A percentile compares a stretch with the other conserved stretches of the same genome.
phyloP scores from a whole-genome alignment of 2,797 vertebrate species.

The Pantherophis vulpinus region DNA sequence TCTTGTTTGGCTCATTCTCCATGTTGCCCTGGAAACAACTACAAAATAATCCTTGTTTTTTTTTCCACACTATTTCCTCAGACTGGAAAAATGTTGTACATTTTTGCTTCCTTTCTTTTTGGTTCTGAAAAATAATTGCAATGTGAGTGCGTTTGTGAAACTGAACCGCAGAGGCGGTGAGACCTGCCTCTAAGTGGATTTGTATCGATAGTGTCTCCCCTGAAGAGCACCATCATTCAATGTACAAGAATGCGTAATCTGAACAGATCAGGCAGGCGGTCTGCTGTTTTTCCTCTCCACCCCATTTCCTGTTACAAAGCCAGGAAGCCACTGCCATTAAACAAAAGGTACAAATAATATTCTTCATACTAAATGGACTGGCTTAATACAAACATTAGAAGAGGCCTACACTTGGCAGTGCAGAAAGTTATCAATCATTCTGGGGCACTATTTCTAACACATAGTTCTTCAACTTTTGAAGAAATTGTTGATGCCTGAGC shows the following conservation, averaged over 20 bases:
- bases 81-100: constrained; percentile 23
- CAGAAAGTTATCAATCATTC: constrained; percentile 20
- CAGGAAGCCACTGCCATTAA: constrained; percentile 64
- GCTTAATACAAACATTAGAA: constrained; percentile 4
- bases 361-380: constrained; percentile 41
- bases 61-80: constrained; percentile 61
- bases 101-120: background rate
- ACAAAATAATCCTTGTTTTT: constrained; percentile 63
- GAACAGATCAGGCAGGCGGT: constrained; percentile 21
- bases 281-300: constrained; percentile 57
- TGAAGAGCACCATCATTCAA: background rate
- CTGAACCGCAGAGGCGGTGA: background rate
- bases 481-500: background rate
- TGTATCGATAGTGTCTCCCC: background rate
- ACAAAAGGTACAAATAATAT: constrained; percentile 37
- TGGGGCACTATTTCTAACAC: background rate
- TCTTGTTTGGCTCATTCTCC: constrained; percentile 56
- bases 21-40: constrained; percentile 63
- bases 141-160: background rate
- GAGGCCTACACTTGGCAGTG: background rate
- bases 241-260: constrained; percentile 16
- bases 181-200: constrained; percentile 16
- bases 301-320: constrained; percentile 69
- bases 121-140: constrained; percentile 9
- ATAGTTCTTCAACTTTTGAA: background rate